A percentile compares a stretch with the other conserved stretches of the same genome.
phyloP scores from a whole-genome alignment of 2,797 vertebrate species.

The Decapterus maruadsi region DNA sequence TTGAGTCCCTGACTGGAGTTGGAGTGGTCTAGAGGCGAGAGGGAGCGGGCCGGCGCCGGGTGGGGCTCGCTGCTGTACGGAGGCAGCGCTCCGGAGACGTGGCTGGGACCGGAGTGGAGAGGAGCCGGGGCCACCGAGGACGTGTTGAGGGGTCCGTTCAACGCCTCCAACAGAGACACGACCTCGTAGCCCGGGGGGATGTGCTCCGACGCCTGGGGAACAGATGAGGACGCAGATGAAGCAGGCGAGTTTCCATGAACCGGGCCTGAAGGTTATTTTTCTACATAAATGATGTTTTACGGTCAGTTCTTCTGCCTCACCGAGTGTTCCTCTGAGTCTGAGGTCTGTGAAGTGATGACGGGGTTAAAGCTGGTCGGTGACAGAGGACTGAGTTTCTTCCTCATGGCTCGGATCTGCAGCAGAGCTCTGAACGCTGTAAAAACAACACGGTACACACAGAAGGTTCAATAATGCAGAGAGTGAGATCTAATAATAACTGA shows the following conservation, averaged over 20 bases:
- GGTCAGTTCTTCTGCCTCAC: constrained; percentile 71
- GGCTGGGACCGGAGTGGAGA: constrained; percentile 86
- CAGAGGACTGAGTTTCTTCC: constrained; percentile 94
- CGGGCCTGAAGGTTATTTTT: no score
- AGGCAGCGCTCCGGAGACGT: constrained; percentile 87
- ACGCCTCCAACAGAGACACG: constrained; percentile 96
- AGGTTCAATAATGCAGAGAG: neutral
- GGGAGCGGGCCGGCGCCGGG: constrained; percentile 84
- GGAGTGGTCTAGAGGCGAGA: constrained; percentile 90
- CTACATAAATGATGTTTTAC: neutral
- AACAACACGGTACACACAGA: neutral
- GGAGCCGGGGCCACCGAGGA: constrained; percentile 87
- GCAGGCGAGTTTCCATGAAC: constrained; percentile 1
- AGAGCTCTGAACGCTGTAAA: constrained; percentile 93
- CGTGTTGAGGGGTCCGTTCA: constrained; percentile 94
- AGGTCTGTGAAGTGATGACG: constrained; percentile 95
- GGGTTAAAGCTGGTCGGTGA: constrained; percentile 93
- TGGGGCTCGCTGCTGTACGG: constrained; percentile 89
- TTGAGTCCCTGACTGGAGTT: constrained; percentile 90
- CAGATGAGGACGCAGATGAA: neutral
- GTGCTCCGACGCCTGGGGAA: constrained; percentile 92
- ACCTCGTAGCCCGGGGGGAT: constrained; percentile 96
- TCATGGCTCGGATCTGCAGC: constrained; percentile 98
- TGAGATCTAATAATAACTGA: neutral
- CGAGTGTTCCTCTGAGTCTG: constrained; percentile 96